A percentile compares a stretch with the other conserved stretches of the same genome.
These are phyloP conservation scores for Nestor notabilis DNA, from an alignment of 2,113 vertebrate species.

Conservation along the genomic window DNA sequence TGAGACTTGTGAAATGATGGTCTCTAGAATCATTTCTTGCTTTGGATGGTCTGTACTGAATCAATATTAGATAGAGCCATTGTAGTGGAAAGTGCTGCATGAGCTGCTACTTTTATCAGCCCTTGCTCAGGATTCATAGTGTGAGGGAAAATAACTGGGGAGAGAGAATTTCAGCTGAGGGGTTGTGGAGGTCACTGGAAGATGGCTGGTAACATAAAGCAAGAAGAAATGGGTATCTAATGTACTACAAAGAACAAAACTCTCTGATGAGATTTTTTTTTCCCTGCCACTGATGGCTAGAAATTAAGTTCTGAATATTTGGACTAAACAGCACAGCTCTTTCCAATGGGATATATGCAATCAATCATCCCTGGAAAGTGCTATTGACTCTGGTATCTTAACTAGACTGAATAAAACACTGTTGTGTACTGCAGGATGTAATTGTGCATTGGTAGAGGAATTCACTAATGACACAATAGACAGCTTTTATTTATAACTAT, in stretches of 20 bases:
- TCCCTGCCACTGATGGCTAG: neutral
- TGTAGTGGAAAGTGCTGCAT: neutral
- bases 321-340: neutral
- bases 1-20: neutral
- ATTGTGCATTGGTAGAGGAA: neutral
- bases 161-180: neutral
- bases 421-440: neutral
- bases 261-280: neutral
- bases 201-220: neutral
- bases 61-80: neutral
- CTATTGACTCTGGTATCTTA: neutral
- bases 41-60: neutral
- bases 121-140: neutral
- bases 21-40: neutral
- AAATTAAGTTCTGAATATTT: neutral
- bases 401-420: neutral
- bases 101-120: neutral
- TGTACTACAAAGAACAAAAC: neutral
- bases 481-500: neutral
- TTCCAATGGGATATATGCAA: neutral
- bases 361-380: slow-evolving; percentile 21
- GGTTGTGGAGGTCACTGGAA: neutral
- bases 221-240: neutral
- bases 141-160: neutral
- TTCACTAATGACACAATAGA: neutral